A percentile compares a stretch with the other conserved stretches of the same genome.
Evolutionary conservation across 2,113 vertebrate species (phyloP).

Genomic region (Xiphorhynchus elegans): DNA sequence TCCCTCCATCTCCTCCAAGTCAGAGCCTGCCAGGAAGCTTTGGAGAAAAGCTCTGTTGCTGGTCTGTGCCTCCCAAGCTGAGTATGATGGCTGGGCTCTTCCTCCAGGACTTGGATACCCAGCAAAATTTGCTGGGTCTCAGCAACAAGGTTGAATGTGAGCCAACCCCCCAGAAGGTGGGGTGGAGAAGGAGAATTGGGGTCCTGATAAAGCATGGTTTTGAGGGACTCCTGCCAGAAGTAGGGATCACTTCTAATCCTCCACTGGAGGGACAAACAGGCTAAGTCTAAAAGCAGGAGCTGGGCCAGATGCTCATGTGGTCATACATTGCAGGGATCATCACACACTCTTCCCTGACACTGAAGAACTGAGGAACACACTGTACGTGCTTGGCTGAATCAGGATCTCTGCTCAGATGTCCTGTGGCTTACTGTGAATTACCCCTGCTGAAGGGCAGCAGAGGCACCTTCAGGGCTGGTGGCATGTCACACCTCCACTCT

Average conservation of each 20-base stretch:
- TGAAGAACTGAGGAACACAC: neutral
- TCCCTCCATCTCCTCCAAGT: constrained; percentile 1
- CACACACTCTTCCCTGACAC: neutral
- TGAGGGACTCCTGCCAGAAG: neutral
- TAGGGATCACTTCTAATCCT: neutral
- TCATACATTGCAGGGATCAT: neutral
- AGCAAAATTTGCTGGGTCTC: neutral
- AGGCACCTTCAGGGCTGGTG: neutral
- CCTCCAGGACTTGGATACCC: neutral
- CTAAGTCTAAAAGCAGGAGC: neutral
- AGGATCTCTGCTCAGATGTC: neutral
- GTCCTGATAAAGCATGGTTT: neutral
- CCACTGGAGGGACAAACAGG: neutral
- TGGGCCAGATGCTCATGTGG: fast-evolving
- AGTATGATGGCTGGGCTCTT: neutral
- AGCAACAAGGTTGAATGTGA: neutral
- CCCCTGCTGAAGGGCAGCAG: neutral
- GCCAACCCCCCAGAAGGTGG: neutral
- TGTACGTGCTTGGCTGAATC: neutral
- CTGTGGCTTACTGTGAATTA: neutral
- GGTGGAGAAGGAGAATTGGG: neutral
- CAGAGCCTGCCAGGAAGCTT: constrained; percentile 41
- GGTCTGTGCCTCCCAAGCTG: neutral
- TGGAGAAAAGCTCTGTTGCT: constrained; percentile 34
- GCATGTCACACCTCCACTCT: neutral